Evolutionary conservation across 2,888 invertebrate species (phyloP).

Genomic region (Drosophila barbarae): DNA sequence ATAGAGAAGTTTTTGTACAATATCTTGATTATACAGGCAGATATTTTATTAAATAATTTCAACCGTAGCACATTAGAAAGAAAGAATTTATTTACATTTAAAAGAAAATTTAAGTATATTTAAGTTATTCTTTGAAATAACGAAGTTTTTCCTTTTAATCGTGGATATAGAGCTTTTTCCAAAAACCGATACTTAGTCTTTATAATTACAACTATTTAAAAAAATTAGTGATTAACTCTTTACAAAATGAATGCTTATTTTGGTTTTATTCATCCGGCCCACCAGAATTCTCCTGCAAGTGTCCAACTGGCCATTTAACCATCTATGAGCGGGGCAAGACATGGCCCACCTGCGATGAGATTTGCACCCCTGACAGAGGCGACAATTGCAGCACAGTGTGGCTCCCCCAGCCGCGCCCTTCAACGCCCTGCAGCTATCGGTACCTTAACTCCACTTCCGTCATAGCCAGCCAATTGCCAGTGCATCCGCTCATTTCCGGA

Average conservation of each 20-base stretch:
- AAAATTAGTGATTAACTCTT: too few species aligned
- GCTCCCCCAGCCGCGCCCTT: slow-evolving; percentile 19
- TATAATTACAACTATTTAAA: not conserved
- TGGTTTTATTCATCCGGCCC: not conserved
- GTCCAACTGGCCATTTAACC: slow-evolving; percentile 68
- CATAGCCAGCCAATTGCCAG: slow-evolving; percentile 25
- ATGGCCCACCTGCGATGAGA: slow-evolving; percentile 70
- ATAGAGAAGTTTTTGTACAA: too few species aligned
- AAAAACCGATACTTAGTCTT: not conserved
- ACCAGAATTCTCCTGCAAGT: slow-evolving; percentile 80
- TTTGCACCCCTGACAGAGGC: slow-evolving; percentile 49
- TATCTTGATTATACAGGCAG: too few species aligned
- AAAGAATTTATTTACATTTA: too few species aligned
- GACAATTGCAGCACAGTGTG: slow-evolving; percentile 39
- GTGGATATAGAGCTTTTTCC: too few species aligned
- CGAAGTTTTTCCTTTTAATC: too few species aligned
- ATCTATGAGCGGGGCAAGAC: slow-evolving; percentile 70
- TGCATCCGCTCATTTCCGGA: slow-evolving; percentile 43
- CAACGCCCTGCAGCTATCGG: slow-evolving; percentile 61
- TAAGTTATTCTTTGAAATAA: too few species aligned
- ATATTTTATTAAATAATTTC: too few species aligned
- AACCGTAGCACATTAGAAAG: too few species aligned
- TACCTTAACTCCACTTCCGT: slow-evolving; percentile 62
- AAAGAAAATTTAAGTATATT: too few species aligned
- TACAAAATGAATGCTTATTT: not conserved